Evolutionary conservation across 2,888 invertebrate species (phyloP).

Genomic region (Agrilus mali): DNA sequence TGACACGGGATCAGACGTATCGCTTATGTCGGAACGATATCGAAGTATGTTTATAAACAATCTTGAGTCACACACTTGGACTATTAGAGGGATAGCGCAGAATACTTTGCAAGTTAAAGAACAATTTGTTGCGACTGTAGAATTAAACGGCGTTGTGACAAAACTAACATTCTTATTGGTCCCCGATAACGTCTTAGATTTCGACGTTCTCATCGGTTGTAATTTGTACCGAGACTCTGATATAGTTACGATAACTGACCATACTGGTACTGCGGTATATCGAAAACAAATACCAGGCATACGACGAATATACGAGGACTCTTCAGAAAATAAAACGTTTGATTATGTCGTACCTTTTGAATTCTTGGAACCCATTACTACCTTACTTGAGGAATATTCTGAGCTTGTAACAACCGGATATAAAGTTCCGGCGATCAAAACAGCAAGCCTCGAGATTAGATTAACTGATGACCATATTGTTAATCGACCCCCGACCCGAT

Average conservation of each 20-base stretch:
- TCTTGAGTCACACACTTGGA: background rate
- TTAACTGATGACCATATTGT: slow-evolving; percentile 4
- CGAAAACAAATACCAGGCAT: background rate
- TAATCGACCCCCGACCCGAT: slow-evolving; percentile 9
- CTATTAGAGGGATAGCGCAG: background rate
- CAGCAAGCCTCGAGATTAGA: background rate
- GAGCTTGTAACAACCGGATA: background rate
- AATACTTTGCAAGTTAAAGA: background rate
- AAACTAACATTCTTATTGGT: slow-evolving; percentile 4
- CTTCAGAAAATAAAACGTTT: background rate
- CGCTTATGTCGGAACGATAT: slow-evolving; percentile 3
- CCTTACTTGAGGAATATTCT: too few relatives aligned
- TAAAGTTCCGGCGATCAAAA: slow-evolving; percentile 1
- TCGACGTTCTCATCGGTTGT: slow-evolving; percentile 7
- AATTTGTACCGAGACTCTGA: slow-evolving; percentile 5
- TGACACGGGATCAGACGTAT: slow-evolving; percentile 9
- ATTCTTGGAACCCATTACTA: background rate
- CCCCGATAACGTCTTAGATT: slow-evolving; percentile 5
- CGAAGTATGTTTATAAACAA: background rate
- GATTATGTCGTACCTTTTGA: background rate
- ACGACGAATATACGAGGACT: too few relatives aligned
- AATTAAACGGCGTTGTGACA: background rate
- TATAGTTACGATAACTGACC: slow-evolving; percentile 5
- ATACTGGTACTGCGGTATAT: slow-evolving; percentile 1
- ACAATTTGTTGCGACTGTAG: slow-evolving; percentile 2